Conservation (phyloP, 2,113 vertebrate genomes). For the Takifugu flavidus region DNA sequence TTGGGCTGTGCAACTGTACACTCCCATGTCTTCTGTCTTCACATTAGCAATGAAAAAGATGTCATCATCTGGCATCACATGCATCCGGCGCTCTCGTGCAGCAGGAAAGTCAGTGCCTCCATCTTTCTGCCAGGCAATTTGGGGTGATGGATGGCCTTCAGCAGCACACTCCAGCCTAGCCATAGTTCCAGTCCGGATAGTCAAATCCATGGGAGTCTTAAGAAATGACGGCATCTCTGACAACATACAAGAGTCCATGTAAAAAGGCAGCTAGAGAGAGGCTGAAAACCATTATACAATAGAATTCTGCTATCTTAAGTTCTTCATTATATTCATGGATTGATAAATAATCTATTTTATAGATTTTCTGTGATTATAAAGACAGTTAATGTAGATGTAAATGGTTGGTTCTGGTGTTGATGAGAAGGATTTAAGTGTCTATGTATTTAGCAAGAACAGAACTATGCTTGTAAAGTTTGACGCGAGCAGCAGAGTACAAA, state of each 20-base stretch:
- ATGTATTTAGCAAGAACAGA: not conserved
- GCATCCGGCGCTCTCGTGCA: conserved; percentile 92
- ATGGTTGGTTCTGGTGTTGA: no score
- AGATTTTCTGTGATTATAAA: not conserved
- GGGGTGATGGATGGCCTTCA: conserved; percentile 87
- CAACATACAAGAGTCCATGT: not conserved
- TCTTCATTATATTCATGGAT: not conserved
- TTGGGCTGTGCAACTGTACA: conserved; percentile 97
- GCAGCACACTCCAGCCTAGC: conserved; percentile 94
- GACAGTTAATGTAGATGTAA: not conserved
- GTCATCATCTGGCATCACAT: conserved; percentile 97
- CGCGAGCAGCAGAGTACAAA: not conserved
- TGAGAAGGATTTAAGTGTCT: no score
- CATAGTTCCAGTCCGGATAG: conserved; percentile 86
- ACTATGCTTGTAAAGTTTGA: not conserved
- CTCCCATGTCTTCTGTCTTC: conserved; percentile 90
- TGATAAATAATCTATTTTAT: not conserved
- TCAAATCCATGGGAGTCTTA: conserved; percentile 97
- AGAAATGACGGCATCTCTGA: conserved; percentile 93
- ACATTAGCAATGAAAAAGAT: conserved; percentile 97
- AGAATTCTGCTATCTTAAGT: not conserved
- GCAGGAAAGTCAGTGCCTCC: conserved; percentile 96
- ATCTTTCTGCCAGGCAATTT: conserved; percentile 98
- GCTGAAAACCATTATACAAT: no score
- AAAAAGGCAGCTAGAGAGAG: no score